Percentiles rank a stretch among this genome's conserved stretches.
These are phyloP conservation scores for Novumbra hubbsi DNA, from an alignment of 2,797 vertebrate species.

Conservation along the genomic window DNA sequence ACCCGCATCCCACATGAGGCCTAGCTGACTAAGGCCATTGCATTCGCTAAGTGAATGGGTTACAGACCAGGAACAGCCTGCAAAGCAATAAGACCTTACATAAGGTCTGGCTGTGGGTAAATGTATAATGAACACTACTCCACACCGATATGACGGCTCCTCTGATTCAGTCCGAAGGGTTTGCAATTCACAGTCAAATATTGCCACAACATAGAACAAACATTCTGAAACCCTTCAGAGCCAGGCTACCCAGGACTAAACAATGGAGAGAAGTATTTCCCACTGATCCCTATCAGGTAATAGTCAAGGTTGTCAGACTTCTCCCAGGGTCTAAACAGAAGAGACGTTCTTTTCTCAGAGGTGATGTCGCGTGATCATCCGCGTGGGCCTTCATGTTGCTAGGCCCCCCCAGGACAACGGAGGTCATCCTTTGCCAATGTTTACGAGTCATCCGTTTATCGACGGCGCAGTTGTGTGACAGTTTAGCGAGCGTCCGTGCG, in stretches of 20 bases:
- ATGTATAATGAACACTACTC: slow-evolving; percentile 36
- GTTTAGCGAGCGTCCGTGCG: background rate
- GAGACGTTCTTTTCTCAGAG: slow-evolving; percentile 3
- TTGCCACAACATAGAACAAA: background rate
- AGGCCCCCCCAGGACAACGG: background rate
- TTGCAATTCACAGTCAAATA: slow-evolving; percentile 37
- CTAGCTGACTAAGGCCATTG: slow-evolving; percentile 15
- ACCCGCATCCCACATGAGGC: slow-evolving; percentile 33
- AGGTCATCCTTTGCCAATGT: background rate
- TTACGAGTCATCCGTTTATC: background rate
- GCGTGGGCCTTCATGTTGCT: background rate
- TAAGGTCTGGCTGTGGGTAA: slow-evolving; percentile 40
- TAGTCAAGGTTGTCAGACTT: slow-evolving; percentile 16
- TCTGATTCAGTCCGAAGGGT: slow-evolving; percentile 46
- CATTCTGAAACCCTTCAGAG: background rate
- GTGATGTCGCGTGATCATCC: background rate
- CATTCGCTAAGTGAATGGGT: slow-evolving; percentile 39
- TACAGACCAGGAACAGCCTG: slow-evolving; percentile 29
- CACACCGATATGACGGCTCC: slow-evolving; percentile 30
- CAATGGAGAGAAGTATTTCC: background rate
- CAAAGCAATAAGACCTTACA: slow-evolving; percentile 38
- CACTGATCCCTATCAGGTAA: slow-evolving; percentile 13
- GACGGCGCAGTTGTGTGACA: background rate
- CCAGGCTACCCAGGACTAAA: background rate
- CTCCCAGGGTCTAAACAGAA: slow-evolving; percentile 23